Evolutionary conservation across 2,888 invertebrate species (phyloP).

Genomic region (Acanthosepion lycidas): DNA sequence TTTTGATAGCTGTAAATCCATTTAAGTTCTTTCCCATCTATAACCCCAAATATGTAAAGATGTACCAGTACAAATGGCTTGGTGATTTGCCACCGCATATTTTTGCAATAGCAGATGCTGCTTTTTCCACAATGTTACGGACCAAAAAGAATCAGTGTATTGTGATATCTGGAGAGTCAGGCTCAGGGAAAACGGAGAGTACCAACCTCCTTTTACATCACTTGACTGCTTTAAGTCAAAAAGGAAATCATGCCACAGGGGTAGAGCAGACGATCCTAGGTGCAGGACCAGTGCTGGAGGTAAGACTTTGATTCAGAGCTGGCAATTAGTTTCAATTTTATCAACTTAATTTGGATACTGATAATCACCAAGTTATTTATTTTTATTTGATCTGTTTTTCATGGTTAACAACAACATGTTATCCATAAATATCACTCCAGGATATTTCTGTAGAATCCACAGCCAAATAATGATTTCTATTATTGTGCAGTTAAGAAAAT

Average conservation of each 20-base stretch:
- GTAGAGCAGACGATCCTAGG: slow-evolving; percentile 96
- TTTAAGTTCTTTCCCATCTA: slow-evolving; percentile 96
- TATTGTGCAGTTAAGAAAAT: too few relatives aligned
- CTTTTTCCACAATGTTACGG: slow-evolving; percentile 94
- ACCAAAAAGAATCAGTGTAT: slow-evolving; percentile 93
- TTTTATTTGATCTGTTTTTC: too few relatives aligned
- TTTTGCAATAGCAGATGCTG: slow-evolving; percentile 95
- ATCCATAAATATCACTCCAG: too few relatives aligned
- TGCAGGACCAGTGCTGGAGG: slow-evolving; percentile 94
- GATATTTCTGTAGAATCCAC: too few relatives aligned
- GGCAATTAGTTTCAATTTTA: not conserved
- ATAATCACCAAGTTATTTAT: not conserved
- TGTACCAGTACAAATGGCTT: slow-evolving; percentile 93
- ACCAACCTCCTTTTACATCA: slow-evolving; percentile 96
- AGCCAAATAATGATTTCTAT: too few relatives aligned
- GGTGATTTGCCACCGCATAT: slow-evolving; percentile 96
- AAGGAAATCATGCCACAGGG: slow-evolving; percentile 88
- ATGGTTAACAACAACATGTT: too few relatives aligned
- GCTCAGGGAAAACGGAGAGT: slow-evolving; percentile 97
- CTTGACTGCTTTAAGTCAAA: slow-evolving; percentile 93
- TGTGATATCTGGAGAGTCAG: slow-evolving; percentile 95
- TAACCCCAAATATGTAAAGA: slow-evolving; percentile 96
- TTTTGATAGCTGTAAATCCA: slow-evolving; percentile 92
- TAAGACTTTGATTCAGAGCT: slow-evolving; percentile 63
- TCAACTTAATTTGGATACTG: not conserved